A percentile compares a stretch with the other conserved stretches of the same genome.
phyloP scores from a whole-genome alignment of 1,140 invertebrate genomes.

The Papilio polytes region DNA sequence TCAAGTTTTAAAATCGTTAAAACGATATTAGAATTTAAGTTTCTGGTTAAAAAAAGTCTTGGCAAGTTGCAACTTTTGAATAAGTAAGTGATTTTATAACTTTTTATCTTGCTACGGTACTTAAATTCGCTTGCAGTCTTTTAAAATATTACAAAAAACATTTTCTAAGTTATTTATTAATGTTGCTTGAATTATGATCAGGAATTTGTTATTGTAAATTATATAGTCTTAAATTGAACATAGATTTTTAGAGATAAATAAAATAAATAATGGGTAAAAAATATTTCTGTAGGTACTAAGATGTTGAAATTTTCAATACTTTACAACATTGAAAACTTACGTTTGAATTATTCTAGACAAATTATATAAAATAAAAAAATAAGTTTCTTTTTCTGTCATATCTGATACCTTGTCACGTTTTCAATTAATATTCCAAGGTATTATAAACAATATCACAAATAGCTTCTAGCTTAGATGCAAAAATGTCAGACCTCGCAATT shows the following conservation, averaged over 20 bases:
- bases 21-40: background rate
- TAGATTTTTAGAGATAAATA: no score
- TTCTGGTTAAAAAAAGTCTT: background rate
- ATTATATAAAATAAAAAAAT: no score
- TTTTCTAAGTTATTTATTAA: no score
- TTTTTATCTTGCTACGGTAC: background rate
- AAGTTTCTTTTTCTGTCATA: no score
- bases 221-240: no score
- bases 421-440: background rate
- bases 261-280: no score
- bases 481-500: conserved; percentile 9
- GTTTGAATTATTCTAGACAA: no score
- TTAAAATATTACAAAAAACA: background rate
- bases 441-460: background rate
- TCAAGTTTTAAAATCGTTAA: background rate
- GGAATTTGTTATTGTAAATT: no score
- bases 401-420: background rate
- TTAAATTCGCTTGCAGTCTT: background rate
- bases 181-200: no score
- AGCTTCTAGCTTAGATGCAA: background rate
- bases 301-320: no score
- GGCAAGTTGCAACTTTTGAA: background rate
- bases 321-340: no score
- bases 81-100: background rate
- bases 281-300: no score